Percentiles rank a stretch among this genome's conserved stretches.
phyloP scores from a whole-genome alignment of 2,888 invertebrate genomes.

The Celastrina argiolus region DNA sequence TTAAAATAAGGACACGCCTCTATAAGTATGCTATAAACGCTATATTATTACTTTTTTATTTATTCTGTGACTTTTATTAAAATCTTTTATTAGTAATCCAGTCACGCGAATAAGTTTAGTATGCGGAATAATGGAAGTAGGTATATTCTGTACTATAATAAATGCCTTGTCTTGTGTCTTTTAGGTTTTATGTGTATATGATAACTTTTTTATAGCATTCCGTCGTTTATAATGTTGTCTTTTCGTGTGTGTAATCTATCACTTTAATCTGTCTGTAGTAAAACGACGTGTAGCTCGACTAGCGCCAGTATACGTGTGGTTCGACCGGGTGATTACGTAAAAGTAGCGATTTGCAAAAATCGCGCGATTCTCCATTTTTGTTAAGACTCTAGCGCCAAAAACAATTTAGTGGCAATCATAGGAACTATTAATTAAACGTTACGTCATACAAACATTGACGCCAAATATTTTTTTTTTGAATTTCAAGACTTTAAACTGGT shows the following conservation, averaged over 20 bases:
- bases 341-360: too few species aligned
- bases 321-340: too few species aligned
- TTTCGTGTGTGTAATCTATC: slow-evolving; percentile 8
- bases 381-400: too few species aligned
- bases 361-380: too few species aligned
- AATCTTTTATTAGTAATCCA: slow-evolving; percentile 48
- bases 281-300: too few species aligned
- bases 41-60: slow-evolving; percentile 68
- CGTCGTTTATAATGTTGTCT: not conserved
- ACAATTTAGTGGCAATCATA: too few species aligned
- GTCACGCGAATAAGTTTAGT: slow-evolving; percentile 40
- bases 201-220: not conserved
- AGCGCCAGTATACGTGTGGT: too few species aligned
- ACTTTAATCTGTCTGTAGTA: not conserved
- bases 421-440: too few species aligned
- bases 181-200: not conserved
- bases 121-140: not conserved
- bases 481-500: too few species aligned
- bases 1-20: slow-evolving; percentile 43
- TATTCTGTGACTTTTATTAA: slow-evolving; percentile 57
- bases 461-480: too few species aligned
- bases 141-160: not conserved
- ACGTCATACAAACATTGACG: too few species aligned
- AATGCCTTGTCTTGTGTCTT: slow-evolving; percentile 4
- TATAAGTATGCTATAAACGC: slow-evolving; percentile 59